phyloP scores from a whole-genome alignment of 2,888 invertebrate species.

The Xestia xanthographa region DNA sequence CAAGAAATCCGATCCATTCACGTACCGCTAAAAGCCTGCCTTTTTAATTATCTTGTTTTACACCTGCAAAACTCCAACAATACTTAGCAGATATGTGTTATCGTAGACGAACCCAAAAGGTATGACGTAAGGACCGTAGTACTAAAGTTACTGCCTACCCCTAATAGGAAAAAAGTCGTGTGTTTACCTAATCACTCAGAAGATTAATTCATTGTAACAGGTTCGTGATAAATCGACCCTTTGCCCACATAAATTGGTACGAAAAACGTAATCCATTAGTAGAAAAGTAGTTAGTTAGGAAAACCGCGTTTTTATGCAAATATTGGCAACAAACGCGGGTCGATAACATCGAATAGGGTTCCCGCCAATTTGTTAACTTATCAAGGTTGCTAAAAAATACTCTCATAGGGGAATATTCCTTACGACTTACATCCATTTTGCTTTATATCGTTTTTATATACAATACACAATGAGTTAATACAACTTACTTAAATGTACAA shows the following conservation, averaged over 20 bases:
- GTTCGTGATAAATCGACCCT: constrained; percentile 29
- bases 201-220: constrained; percentile 35
- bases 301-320: constrained; percentile 58
- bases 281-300: constrained; percentile 48
- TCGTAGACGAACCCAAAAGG: not conserved
- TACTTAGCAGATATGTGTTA: too few species aligned
- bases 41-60: too few species aligned
- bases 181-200: not conserved
- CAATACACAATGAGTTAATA: not conserved
- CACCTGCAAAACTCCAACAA: too few species aligned
- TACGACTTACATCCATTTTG: not conserved
- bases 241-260: constrained; percentile 18
- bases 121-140: not conserved
- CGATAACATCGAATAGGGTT: constrained; percentile 46
- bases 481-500: constrained; percentile 8
- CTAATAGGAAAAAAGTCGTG: not conserved
- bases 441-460: not conserved
- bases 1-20: too few species aligned
- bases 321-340: constrained; percentile 53
- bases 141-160: not conserved
- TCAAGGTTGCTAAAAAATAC: not conserved
- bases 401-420: not conserved
- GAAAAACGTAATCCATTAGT: constrained; percentile 62
- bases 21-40: too few species aligned
- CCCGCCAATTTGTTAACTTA: constrained; percentile 40